Conservation (phyloP, 2,113 vertebrate genomes). For the Rhizomys pruinosus region DNA sequence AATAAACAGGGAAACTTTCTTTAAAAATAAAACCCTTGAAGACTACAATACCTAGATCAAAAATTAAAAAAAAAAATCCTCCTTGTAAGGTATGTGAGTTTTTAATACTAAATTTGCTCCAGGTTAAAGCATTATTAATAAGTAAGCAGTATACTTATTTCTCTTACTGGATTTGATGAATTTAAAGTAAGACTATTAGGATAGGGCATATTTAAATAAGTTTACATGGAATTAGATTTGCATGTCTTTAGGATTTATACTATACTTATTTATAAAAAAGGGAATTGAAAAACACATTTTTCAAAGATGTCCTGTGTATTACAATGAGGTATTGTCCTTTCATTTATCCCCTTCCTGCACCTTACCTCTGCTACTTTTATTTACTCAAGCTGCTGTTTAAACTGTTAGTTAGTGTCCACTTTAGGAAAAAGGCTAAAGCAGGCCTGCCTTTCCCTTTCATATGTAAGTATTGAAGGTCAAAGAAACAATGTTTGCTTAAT, state of each 20-base stretch:
- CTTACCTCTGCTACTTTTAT: constrained; percentile 1
- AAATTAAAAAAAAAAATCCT: background rate
- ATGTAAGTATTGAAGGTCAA: constrained; percentile 63
- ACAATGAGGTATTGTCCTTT: background rate
- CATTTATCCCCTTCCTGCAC: background rate
- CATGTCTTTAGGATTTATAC: background rate
- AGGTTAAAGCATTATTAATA: constrained; percentile 15
- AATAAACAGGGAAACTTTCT: background rate
- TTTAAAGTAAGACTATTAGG: constrained; percentile 29
- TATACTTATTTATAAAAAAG: constrained; percentile 19
- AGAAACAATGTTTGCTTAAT: constrained; percentile 74
- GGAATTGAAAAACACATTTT: background rate
- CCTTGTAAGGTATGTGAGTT: background rate
- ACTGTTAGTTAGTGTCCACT: constrained; percentile 27
- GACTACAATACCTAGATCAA: background rate
- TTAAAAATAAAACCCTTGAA: background rate
- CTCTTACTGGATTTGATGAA: background rate
- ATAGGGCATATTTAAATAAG: background rate
- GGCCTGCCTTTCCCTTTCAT: constrained; percentile 45
- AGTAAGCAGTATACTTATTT: background rate
- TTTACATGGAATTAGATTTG: background rate
- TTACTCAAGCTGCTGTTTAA: constrained; percentile 38
- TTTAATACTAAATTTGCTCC: background rate
- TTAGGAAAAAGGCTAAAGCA: constrained; percentile 59
- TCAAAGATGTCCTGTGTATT: background rate